Evolutionary conservation across 2,113 vertebrate genomes (phyloP), one percentile per base, ranked within the genome.

Genomic region (Odobenus rosmarus): DNA sequence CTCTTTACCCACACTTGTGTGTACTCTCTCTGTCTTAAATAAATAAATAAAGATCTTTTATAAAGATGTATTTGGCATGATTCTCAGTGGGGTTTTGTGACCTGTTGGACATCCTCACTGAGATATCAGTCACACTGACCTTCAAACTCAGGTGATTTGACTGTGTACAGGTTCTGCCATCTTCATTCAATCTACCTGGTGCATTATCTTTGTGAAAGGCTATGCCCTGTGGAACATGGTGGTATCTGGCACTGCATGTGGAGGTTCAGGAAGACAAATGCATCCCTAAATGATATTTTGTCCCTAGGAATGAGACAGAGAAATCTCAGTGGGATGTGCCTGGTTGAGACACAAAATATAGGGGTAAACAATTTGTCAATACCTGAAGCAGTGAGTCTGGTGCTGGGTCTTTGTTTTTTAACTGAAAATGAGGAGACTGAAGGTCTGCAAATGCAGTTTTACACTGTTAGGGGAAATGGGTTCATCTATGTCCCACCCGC

Each of bases 81-180:
- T 71, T 85, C 31, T 67, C 36, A 69, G 21, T 95, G 71, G 67
- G 49, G 74, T 76, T 94, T 64, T 86, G 51, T 89, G 91, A 86
- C 55, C 72, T 85, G 79, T 42, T 77, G 61, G 62, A 79, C 72
- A 42, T 31, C 42, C 14, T 39, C 12, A 0, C 57, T 59, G 61
- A 69, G 39, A 67, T 94, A 74, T 84, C 64, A 80, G 71, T 91
- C 67, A 62, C 55, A 59, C 6, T 85, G 82, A 80, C 61, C 49
- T 91, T 95, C 7, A 15, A 53, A 88, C 26, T 93, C n/a, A 33
- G 42, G 23, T 19, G 5, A 79, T 53, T 90, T 53, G 84, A 62
- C 53, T 39, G 51, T 61, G 55, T 42, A 39, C n/a, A 71, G 24
- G 39, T 46, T 85, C n/a, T 49, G 4, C 36, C 33, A 64, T n/a